Evolutionary conservation across 37 sponge, comb jelly and placozoan genomes (phyloP), one percentile per base, ranked within the genome.

Genomic region (Cliona cf. orientalis): DNA sequence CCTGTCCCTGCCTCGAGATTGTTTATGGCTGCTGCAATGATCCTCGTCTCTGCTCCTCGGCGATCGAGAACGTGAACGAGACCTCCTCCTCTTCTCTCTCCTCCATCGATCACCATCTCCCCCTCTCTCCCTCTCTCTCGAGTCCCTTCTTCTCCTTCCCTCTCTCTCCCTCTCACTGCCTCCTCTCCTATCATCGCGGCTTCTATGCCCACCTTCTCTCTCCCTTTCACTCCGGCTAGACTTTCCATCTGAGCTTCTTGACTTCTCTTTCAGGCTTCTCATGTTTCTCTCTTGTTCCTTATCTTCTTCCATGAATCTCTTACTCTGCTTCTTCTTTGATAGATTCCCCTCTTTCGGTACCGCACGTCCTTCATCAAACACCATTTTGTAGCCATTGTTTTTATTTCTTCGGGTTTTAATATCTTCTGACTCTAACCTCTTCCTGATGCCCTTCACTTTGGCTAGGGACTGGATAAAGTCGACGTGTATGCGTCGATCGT

Each of bases 401-500:
- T n/a, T n/a, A n/a, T n/a, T n/a, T n/a, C n/a, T n/a, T n/a, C n/a
- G n/a, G n/a, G n/a, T n/a, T n/a, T n/a, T n/a, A n/a, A n/a, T n/a
- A 3, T 61, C 72, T 43, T 89, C 68, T 3, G 81, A 72, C 0
- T 46, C 23, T 14, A 73, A 59, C 43, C 84, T 58, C 41, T 59
- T 77, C 35, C 46, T 37, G 23, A 80, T 23, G 9, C 90, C 89
- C 39, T 88, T 87, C 60, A 88, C 89, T 66, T 99, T 99, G 17
- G 99, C 89, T 19, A 99, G 86, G 44, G 97, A 97, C 86, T 99
- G 99, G 58, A 93, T 86, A 76, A 99, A 99, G 71, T 99, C 99
- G 9, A 99, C 99, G 58, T 99, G 99, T 21, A 99, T 96, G 31
- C 99, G 76, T 1, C 99, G 78, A 63, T 99, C 99, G 69, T 99